These are phyloP conservation scores for Allobates femoralis DNA, from an alignment of 2,797 vertebrate genomes.

Conservation along the genomic window DNA sequence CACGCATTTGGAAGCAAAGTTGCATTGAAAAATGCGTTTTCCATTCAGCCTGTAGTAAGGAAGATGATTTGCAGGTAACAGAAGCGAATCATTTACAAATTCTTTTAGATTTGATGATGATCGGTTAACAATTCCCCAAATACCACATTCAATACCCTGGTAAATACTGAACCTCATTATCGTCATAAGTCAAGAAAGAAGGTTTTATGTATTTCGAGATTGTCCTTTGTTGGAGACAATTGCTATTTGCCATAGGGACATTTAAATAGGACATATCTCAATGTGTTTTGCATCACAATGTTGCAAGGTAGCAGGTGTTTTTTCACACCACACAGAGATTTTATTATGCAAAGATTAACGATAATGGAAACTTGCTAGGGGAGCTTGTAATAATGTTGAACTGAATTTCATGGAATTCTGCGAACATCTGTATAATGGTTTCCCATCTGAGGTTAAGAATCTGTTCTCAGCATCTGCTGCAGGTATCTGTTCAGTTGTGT, in stretches of 20 bases:
- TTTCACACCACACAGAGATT: slow-evolving; percentile 34
- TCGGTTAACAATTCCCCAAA: slow-evolving; percentile 1
- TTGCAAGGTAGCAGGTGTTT: slow-evolving; percentile 50
- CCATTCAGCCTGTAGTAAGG: neutral
- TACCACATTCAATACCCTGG: neutral
- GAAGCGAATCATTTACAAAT: slow-evolving; percentile 13
- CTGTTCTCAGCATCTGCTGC: slow-evolving; percentile 48
- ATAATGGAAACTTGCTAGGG: slow-evolving; percentile 48
- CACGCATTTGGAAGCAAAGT: neutral
- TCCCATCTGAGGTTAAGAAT: slow-evolving; percentile 44
- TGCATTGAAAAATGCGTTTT: neutral
- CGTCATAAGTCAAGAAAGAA: neutral
- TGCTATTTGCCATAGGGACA: slow-evolving; percentile 10
- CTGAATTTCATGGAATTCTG: slow-evolving; percentile 40
- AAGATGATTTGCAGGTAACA: neutral
- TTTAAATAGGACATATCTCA: slow-evolving; percentile 20
- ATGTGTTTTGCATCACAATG: slow-evolving; percentile 31
- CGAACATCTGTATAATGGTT: slow-evolving; percentile 53
- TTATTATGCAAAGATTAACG: slow-evolving; percentile 54
- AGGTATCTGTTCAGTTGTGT: slow-evolving; percentile 4
- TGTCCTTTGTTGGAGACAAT: slow-evolving; percentile 51
- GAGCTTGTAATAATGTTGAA: slow-evolving; percentile 42
- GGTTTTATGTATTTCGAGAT: slow-evolving; percentile 40
- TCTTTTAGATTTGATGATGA: slow-evolving; percentile 22
- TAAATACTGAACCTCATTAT: slow-evolving; percentile 28